phyloP scores from a whole-genome alignment of 2,113 vertebrate genomes.

The Pholis gunnellus region DNA sequence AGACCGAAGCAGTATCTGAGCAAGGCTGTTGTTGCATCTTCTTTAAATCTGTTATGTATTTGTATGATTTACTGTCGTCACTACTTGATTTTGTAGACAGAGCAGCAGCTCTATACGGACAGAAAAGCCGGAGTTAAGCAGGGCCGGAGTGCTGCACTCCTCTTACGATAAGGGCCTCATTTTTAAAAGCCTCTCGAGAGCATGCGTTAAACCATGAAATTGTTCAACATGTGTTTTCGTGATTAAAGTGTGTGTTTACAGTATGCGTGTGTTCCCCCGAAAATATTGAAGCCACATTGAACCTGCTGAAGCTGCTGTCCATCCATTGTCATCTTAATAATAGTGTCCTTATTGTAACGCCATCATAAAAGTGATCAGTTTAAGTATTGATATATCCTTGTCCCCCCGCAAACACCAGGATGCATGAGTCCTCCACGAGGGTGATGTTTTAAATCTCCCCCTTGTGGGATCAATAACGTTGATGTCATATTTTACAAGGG shows the following conservation, averaged over 20 bases:
- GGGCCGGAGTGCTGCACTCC: conserved; percentile 15
- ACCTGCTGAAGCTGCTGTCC: neutral
- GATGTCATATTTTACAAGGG: conserved; percentile 23
- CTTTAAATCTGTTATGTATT: neutral
- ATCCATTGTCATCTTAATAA: conserved; percentile 16
- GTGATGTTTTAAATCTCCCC: conserved; percentile 13
- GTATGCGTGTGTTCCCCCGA: neutral
- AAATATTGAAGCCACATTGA: neutral
- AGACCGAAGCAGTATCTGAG: conserved; percentile 14
- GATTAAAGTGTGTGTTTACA: conserved; percentile 7
- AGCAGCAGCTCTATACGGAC: neutral
- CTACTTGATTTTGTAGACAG: neutral
- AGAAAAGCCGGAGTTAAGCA: conserved; percentile 29
- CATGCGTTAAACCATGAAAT: conserved; percentile 5
- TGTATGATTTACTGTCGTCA: neutral
- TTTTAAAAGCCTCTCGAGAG: conserved; percentile 33
- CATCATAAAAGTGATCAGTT: neutral
- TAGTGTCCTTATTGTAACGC: neutral
- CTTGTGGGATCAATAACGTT: conserved; percentile 39
- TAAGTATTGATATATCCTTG: neutral
- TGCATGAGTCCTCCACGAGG: neutral
- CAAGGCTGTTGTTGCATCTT: neutral
- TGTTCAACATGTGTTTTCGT: conserved; percentile 27
- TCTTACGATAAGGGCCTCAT: conserved; percentile 34
- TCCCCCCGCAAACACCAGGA: conserved; percentile 1